Conservation (phyloP, 2,797 vertebrate species). For the Peromyscus aztecus region DNA sequence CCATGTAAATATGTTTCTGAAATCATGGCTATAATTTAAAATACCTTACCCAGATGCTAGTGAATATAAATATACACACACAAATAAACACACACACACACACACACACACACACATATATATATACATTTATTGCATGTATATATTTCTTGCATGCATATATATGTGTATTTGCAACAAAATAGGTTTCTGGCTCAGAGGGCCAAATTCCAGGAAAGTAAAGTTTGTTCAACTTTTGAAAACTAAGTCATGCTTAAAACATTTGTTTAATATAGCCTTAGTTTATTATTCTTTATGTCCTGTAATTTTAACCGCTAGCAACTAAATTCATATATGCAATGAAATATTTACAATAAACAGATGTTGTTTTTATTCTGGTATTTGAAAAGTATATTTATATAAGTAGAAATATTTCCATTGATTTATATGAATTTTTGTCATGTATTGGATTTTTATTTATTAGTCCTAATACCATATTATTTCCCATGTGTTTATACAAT, state of each 20-base stretch:
- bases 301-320: neutral
- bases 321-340: neutral
- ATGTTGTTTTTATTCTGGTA: neutral
- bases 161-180: too few relatives aligned
- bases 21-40: neutral
- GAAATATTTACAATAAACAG: neutral
- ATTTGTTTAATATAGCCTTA: neutral
- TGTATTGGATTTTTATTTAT: neutral
- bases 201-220: neutral
- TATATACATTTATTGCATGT: neutral
- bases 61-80: too few relatives aligned
- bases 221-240: conserved; percentile 11
- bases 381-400: neutral
- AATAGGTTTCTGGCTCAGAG: neutral
- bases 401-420: neutral
- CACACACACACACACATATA: too few relatives aligned
- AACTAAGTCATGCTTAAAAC: neutral
- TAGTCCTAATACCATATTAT: neutral
- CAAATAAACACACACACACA: too few relatives aligned
- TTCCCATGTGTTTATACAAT: neutral
- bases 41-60: neutral
- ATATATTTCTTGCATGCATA: neutral
- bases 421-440: neutral
- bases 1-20: neutral
- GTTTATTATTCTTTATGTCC: neutral